A percentile compares a stretch with the other conserved stretches of the same genome.
Evolutionary conservation across 2,113 vertebrate species (phyloP).

Genomic region (Saccopteryx leptura): DNA sequence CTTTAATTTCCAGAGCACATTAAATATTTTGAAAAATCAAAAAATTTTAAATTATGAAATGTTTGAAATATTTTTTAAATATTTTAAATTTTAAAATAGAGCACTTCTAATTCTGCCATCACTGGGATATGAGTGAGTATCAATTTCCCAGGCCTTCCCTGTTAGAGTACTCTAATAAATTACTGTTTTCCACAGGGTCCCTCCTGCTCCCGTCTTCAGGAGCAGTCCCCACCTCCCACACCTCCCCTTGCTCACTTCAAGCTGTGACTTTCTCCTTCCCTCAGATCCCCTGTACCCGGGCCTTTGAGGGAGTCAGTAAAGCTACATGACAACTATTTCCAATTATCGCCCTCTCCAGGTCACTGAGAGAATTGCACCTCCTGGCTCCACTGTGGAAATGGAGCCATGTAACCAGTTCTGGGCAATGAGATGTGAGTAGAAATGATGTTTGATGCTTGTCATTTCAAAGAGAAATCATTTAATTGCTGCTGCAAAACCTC

Average conservation of each 20-base stretch:
- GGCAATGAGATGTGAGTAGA: background rate
- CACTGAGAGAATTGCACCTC: background rate
- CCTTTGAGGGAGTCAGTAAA: background rate
- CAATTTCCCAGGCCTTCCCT: background rate
- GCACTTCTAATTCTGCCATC: background rate
- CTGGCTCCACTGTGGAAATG: background rate
- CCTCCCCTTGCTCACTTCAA: background rate
- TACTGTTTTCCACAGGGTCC: background rate
- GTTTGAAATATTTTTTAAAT: background rate
- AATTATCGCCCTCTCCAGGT: background rate
- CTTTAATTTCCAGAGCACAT: background rate
- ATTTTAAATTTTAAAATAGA: constrained; percentile 27
- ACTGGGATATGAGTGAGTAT: background rate
- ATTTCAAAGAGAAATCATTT: background rate
- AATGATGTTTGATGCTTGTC: background rate
- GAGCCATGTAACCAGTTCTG: background rate
- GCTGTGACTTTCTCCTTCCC: background rate
- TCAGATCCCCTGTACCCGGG: background rate
- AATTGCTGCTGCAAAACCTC: background rate
- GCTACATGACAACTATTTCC: background rate
- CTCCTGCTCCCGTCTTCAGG: background rate
- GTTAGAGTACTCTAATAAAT: background rate
- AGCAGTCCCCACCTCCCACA: background rate
- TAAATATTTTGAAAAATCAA: background rate
- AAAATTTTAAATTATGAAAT: background rate